Percentiles rank a stretch among this genome's conserved stretches.
These are phyloP conservation scores for Acrocephalus scirpaceus DNA, from an alignment of 2,797 vertebrate species.

Conservation along the genomic window DNA sequence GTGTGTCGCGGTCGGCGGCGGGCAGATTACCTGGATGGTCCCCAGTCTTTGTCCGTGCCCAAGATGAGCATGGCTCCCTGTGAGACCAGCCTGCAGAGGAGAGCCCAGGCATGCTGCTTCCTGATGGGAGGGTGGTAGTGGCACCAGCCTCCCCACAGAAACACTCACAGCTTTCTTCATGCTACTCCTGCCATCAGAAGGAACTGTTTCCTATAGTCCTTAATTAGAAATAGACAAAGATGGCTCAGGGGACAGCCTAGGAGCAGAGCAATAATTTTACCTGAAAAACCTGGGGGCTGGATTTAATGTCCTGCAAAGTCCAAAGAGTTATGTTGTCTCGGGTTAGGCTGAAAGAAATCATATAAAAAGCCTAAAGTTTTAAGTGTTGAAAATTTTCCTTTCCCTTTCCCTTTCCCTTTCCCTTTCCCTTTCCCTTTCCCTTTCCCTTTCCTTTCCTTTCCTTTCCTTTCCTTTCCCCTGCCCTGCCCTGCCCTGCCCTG, in stretches of 20 bases:
- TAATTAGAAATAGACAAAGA: constrained; percentile 56
- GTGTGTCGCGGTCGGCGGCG: too few relatives aligned
- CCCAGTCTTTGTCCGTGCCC: accelerated
- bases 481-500: neutral
- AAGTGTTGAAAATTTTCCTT: neutral
- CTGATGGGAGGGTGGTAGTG: accelerated
- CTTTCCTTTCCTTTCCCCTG: neutral
- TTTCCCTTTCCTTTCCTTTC: accelerated
- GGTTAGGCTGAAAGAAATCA: constrained; percentile 15
- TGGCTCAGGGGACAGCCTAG: neutral
- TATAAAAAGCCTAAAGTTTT: constrained; percentile 18
- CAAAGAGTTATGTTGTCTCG: constrained; percentile 35
- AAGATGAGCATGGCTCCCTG: neutral
- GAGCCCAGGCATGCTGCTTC: accelerated
- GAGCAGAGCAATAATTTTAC: constrained; percentile 53
- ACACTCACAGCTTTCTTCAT: neutral
- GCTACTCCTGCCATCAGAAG: neutral
- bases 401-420: neutral
- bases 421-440: neutral
- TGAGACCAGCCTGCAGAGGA: neutral
- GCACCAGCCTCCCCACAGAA: neutral
- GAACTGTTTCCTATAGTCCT: neutral
- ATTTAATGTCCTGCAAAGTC: constrained; percentile 55
- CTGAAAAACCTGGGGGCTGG: constrained; percentile 6
- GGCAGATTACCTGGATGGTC: neutral